Percentiles rank a stretch among this genome's conserved stretches.
Evolutionary conservation across 2,113 vertebrate species (phyloP).

Genomic region (Malurus alboscapulatus): DNA sequence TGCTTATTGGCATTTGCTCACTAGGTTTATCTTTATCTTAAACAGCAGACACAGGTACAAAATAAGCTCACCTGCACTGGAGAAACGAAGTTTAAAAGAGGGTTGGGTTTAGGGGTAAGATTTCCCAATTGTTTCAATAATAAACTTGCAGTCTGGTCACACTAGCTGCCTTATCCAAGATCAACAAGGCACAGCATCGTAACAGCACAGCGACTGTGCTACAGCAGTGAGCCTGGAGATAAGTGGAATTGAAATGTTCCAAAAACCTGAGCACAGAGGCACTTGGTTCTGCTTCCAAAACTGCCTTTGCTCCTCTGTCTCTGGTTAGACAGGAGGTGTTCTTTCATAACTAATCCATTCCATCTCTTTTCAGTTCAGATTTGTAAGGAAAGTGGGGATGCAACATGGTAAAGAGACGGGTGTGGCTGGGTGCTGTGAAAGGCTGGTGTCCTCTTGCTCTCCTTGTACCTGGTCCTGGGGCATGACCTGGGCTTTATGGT

Average conservation of each 20-base stretch:
- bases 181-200: background rate
- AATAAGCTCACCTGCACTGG: background rate
- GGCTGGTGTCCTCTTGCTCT: background rate
- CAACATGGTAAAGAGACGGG: fast-evolving
- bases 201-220: background rate
- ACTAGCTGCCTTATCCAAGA: background rate
- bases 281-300: background rate
- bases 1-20: background rate
- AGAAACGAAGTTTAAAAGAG: background rate
- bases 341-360: background rate
- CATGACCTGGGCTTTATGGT: background rate
- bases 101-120: background rate
- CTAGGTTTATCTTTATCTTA: background rate
- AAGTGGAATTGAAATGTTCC: background rate
- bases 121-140: background rate
- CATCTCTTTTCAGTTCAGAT: background rate
- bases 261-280: background rate
- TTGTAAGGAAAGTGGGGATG: background rate
- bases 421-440: fast-evolving
- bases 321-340: background rate
- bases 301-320: background rate
- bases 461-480: fast-evolving
- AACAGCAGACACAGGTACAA: background rate
- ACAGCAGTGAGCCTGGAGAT: background rate
- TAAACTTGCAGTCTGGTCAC: background rate